Percentiles rank a stretch among this genome's conserved stretches.
Evolutionary conservation across 2,113 vertebrate genomes (phyloP).

Genomic region (Neopipo cinnamomea): DNA sequence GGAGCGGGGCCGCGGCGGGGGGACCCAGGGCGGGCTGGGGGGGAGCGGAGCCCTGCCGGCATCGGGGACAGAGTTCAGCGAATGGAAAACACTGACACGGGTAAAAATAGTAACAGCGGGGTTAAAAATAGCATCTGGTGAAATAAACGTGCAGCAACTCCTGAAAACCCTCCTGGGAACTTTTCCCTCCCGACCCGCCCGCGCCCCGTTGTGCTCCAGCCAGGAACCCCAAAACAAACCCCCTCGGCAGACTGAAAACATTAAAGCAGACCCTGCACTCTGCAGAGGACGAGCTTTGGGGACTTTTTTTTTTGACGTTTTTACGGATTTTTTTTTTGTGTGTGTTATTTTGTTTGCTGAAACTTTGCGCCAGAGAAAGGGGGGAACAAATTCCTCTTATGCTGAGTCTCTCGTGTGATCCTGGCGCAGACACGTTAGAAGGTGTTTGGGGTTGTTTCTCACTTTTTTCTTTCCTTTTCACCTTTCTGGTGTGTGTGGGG

Average conservation of each 20-base stretch:
- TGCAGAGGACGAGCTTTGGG: neutral
- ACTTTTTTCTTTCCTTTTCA: neutral
- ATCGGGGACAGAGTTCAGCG: constrained; percentile 54
- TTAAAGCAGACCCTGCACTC: neutral
- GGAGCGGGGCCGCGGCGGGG: neutral
- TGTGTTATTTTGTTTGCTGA: neutral
- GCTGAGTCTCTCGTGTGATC: neutral
- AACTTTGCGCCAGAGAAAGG: neutral
- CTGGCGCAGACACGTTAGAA: neutral
- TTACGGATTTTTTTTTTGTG: neutral
- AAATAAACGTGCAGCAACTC: constrained; percentile 51
- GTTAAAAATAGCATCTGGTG: constrained; percentile 69
- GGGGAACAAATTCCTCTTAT: neutral
- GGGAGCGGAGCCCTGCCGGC: neutral
- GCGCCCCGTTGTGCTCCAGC: neutral
- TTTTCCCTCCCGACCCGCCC: neutral
- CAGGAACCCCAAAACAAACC: constrained; percentile 10
- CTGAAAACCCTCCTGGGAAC: constrained; percentile 54
- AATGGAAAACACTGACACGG: constrained; percentile 64
- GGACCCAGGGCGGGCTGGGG: neutral
- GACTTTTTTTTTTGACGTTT: neutral
- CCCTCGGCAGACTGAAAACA: neutral
- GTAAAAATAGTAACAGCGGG: constrained; percentile 63
- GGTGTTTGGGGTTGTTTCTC: neutral
- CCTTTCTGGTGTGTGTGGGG: neutral